phyloP scores from a whole-genome alignment of 2,888 invertebrate species.

The Plutella xylostella region DNA sequence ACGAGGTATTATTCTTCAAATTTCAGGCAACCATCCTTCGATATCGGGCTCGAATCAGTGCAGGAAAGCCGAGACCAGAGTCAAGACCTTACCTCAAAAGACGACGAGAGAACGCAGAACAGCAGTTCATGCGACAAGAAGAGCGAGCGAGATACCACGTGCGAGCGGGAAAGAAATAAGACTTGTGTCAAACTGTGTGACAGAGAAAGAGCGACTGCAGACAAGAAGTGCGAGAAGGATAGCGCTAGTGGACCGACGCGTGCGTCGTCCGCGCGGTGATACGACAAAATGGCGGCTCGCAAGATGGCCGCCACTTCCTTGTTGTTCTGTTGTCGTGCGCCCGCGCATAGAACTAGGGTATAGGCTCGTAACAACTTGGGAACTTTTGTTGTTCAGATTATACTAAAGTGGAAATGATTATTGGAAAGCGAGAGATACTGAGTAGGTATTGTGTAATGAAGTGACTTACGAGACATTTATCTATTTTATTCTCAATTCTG shows the following conservation, averaged over 20 bases:
- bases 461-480: background rate
- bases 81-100: too few species aligned
- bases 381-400: background rate
- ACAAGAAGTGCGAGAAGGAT: conserved; percentile 20
- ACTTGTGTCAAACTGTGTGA: background rate
- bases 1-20: background rate
- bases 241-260: conserved; percentile 17
- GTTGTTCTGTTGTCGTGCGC: conserved; percentile 12
- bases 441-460: conserved; percentile 26
- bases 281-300: conserved; percentile 16
- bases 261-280: conserved; percentile 8
- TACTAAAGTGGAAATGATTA: background rate
- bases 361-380: background rate
- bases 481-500: background rate
- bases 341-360: conserved; percentile 20
- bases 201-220: conserved; percentile 5
- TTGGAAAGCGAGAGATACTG: conserved; percentile 30
- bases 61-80: conserved; percentile 40
- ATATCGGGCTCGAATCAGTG: conserved; percentile 50
- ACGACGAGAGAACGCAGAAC: too few species aligned
- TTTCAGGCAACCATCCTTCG: conserved; percentile 49
- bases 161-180: background rate
- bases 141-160: background rate
- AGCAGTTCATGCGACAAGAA: too few species aligned
- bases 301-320: conserved; percentile 21